A percentile compares a stretch with the other conserved stretches of the same genome.
Evolutionary conservation across 2,113 vertebrate genomes (phyloP).

Genomic region (Oxygymnocypris stewartii): DNA sequence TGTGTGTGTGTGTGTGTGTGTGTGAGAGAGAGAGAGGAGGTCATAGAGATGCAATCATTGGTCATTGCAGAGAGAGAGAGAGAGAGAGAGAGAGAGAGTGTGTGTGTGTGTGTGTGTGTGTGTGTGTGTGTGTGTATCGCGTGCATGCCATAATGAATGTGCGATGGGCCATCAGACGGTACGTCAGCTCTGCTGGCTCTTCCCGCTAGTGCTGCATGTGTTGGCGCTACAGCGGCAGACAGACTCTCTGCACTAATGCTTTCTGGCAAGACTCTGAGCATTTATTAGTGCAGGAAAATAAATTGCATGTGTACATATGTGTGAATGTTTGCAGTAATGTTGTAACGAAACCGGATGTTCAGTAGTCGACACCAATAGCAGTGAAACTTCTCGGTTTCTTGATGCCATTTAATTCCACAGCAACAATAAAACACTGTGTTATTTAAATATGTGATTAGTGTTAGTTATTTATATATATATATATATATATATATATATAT

Average conservation of each 20-base stretch:
- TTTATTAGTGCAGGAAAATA: conserved; percentile 32
- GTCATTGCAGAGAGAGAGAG: neutral
- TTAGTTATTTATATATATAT: too few relatives aligned
- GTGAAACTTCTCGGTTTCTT: neutral
- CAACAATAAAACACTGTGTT: neutral
- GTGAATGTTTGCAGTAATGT: conserved; percentile 5
- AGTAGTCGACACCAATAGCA: neutral
- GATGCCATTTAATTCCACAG: neutral
- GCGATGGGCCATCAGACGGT: conserved; percentile 32
- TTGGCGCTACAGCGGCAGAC: conserved; percentile 29
- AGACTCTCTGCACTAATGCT: conserved; percentile 39
- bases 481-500: too few relatives aligned
- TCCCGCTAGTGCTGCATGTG: conserved; percentile 41
- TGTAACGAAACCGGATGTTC: neutral
- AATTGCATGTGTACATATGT: neutral
- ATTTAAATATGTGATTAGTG: neutral
- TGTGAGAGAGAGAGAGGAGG: neutral
- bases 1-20: neutral
- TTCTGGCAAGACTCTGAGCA: conserved; percentile 36
- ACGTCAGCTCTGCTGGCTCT: conserved; percentile 39
- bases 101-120: conserved; percentile 10
- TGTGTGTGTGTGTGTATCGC: conserved; percentile 6
- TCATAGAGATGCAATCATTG: neutral
- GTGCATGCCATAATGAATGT: conserved; percentile 46
- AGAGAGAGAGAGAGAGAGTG: too few relatives aligned